phyloP scores from a whole-genome alignment of 2,113 vertebrate genomes.

The Oreotragus oreotragus region DNA sequence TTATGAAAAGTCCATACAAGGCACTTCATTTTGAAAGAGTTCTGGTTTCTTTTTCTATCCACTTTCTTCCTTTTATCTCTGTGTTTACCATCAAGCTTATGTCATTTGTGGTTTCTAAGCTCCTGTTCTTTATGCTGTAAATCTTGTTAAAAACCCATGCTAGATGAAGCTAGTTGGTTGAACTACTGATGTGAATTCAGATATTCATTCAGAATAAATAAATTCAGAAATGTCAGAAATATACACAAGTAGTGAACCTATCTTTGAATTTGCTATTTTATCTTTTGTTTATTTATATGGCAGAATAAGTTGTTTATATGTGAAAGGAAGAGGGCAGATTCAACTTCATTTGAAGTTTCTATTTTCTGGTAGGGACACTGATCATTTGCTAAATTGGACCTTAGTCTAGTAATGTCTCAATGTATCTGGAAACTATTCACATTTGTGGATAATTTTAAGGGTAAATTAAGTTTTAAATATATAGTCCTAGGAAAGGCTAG shows the following conservation, averaged over 20 bases:
- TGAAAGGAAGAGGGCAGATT: background rate
- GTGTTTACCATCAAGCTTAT: background rate
- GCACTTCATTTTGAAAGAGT: background rate
- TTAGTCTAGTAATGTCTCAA: background rate
- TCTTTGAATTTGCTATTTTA: background rate
- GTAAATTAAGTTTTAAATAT: background rate
- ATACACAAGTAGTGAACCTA: background rate
- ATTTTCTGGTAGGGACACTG: background rate
- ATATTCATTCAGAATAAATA: background rate
- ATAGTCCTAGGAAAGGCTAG: background rate
- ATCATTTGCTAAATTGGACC: background rate
- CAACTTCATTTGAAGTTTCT: background rate
- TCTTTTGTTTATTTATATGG: background rate
- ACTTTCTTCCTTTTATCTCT: background rate
- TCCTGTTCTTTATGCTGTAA: background rate
- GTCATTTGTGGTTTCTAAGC: background rate
- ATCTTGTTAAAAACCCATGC: background rate
- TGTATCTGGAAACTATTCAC: background rate
- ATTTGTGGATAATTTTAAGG: background rate
- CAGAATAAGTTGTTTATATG: background rate
- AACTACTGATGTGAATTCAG: background rate
- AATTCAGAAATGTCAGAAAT: background rate
- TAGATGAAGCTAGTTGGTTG: background rate
- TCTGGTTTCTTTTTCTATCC: background rate
- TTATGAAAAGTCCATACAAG: background rate